These are phyloP conservation scores for Promerops cafer DNA, from an alignment of 2,113 vertebrate genomes.

Conservation along the genomic window DNA sequence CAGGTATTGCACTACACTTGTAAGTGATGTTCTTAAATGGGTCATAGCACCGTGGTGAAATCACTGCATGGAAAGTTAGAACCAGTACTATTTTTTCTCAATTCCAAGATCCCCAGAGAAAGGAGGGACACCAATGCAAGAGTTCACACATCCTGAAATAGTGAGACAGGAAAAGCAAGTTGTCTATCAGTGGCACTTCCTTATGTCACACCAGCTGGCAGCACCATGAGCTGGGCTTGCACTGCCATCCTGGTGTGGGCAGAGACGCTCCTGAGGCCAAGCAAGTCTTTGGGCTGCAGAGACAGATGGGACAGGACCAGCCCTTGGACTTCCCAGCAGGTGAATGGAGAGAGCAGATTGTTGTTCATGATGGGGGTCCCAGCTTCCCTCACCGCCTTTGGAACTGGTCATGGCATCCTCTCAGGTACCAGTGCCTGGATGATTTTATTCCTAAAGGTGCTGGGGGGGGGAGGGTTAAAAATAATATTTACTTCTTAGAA, in stretches of 20 bases:
- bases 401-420: not conserved
- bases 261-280: not conserved
- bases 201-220: not conserved
- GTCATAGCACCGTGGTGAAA: constrained; percentile 59
- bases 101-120: constrained; percentile 17
- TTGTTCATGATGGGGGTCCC: not conserved
- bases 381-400: not conserved
- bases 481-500: constrained; percentile 38
- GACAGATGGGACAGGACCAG: not conserved
- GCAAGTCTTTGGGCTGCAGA: not conserved
- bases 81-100: not conserved
- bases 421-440: not conserved
- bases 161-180: constrained; percentile 23
- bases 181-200: constrained; percentile 18
- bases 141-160: not conserved
- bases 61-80: constrained; percentile 2
- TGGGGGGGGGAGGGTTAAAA: not conserved
- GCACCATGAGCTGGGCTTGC: not conserved
- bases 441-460: constrained; percentile 25
- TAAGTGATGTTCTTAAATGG: not conserved
- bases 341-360: not conserved
- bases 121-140: not conserved
- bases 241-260: not conserved
- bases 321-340: not conserved
- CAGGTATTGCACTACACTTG: constrained; percentile 65